Evolutionary conservation across 1,140 invertebrate genomes (phyloP).

Genomic region (Anastrepha obliqua): DNA sequence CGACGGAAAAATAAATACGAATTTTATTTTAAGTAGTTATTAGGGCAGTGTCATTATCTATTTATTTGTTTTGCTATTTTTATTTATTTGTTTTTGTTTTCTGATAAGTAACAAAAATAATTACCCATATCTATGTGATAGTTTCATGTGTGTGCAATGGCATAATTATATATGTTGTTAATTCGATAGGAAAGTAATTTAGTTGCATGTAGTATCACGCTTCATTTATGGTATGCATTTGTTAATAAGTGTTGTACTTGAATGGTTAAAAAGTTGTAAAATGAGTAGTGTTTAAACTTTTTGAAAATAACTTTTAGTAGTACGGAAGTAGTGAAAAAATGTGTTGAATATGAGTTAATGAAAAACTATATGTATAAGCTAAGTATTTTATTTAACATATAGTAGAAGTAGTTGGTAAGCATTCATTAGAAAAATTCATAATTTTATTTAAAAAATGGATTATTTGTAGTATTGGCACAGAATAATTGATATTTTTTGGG

Average conservation of each 20-base stretch:
- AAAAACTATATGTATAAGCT: neutral
- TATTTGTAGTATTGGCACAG: neutral
- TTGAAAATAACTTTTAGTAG: neutral
- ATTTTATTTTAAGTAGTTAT: neutral
- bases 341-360: neutral
- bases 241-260: too few species aligned
- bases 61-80: neutral
- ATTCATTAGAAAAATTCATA: conserved; percentile 14
- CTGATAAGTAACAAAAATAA: too few species aligned
- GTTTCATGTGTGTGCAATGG: neutral
- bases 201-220: too few species aligned
- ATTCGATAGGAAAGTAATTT: too few species aligned
- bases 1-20: neutral
- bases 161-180: neutral
- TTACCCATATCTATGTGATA: too few species aligned
- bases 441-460: neutral
- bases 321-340: neutral
- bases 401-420: neutral
- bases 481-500: neutral
- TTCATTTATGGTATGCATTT: neutral
- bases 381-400: neutral
- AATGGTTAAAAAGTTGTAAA: neutral
- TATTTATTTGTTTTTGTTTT: neutral
- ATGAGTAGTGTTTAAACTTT: neutral
- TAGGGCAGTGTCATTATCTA: neutral